Evolutionary conservation across 2,888 invertebrate species (phyloP).

Genomic region (Apodemia hepburni): DNA sequence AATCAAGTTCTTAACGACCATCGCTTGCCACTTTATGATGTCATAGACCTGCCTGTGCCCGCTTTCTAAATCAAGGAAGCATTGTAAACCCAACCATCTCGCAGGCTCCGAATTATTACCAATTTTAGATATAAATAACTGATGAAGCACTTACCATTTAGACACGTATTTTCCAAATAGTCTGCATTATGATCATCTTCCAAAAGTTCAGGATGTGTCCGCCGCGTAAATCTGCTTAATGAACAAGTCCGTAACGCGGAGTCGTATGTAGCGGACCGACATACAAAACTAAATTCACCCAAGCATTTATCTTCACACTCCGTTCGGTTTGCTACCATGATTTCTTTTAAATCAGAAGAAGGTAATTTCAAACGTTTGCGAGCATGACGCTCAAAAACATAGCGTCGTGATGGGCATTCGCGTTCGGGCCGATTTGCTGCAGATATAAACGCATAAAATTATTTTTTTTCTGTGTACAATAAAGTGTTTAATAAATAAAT

Average conservation of each 20-base stretch:
- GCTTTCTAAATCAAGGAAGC: too few relatives aligned
- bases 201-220: slow-evolving; percentile 91
- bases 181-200: slow-evolving; percentile 93
- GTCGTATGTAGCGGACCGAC: slow-evolving; percentile 93
- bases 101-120: too few relatives aligned
- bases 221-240: slow-evolving; percentile 89
- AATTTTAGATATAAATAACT: background rate
- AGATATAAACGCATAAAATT: background rate
- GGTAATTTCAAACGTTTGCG: slow-evolving; percentile 91
- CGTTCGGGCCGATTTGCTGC: slow-evolving; percentile 89
- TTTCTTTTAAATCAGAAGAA: slow-evolving; percentile 90
- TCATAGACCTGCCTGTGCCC: too few relatives aligned
- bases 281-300: slow-evolving; percentile 93
- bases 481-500: too few relatives aligned
- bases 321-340: slow-evolving; percentile 90
- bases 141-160: slow-evolving; percentile 83
- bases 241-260: slow-evolving; percentile 88
- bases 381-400: slow-evolving; percentile 93
- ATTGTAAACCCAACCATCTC: too few relatives aligned
- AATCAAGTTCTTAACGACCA: too few relatives aligned
- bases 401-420: slow-evolving; percentile 93
- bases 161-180: slow-evolving; percentile 94
- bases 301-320: slow-evolving; percentile 95
- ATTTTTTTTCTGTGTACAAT: too few relatives aligned
- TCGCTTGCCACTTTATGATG: too few relatives aligned